Conservation (phyloP, 2,113 vertebrate genomes). For the Zosterops borbonicus region DNA sequence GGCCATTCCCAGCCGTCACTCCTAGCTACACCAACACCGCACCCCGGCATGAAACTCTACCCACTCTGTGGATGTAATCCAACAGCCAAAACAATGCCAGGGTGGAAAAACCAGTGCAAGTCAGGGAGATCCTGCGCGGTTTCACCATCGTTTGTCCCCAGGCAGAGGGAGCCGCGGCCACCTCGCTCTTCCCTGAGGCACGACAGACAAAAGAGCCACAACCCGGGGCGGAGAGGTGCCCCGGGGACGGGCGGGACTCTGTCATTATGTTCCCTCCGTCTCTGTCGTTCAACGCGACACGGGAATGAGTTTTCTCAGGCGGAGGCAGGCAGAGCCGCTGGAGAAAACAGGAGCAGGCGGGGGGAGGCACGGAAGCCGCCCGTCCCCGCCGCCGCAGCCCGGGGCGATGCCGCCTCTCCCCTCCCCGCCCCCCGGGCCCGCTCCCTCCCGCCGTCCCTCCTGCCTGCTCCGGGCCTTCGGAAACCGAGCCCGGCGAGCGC, state of each 20-base stretch:
- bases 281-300: not conserved
- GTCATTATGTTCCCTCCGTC: no score
- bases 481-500: slow-evolving; percentile 27
- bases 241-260: not conserved
- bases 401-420: not conserved
- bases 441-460: not conserved
- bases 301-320: not conserved
- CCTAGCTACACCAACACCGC: not conserved
- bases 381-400: not conserved
- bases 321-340: not conserved
- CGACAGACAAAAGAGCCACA: slow-evolving; percentile 32
- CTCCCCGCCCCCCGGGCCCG: not conserved
- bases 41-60: not conserved
- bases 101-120: not conserved
- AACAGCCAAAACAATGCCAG: not conserved
- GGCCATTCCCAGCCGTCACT: not conserved
- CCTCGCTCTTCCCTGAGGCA: not conserved
- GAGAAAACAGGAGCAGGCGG: not conserved
- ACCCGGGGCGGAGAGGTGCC: no score
- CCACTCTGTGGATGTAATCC: not conserved
- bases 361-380: slow-evolving; percentile 9
- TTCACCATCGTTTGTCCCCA: not conserved
- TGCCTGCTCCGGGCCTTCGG: not conserved
- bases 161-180: not conserved
- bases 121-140: not conserved